Evolutionary conservation across 1,140 invertebrate genomes (phyloP).

Genomic region (Hycleus cichorii): DNA sequence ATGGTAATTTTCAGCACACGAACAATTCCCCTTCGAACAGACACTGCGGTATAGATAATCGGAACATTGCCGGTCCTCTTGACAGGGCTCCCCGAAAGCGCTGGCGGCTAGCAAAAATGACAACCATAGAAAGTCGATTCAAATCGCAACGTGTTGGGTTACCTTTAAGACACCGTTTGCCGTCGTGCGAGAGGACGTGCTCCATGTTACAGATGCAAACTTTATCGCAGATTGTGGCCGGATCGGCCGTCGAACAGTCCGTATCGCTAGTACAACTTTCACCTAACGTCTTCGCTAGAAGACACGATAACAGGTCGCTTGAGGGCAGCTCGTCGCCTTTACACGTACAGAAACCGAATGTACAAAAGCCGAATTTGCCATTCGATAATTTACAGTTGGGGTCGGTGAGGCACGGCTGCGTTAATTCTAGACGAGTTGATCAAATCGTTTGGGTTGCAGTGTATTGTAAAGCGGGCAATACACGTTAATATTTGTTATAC

Average conservation of each 20-base stretch:
- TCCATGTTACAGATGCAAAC: slow-evolving; percentile 18
- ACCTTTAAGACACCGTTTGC: slow-evolving; percentile 22
- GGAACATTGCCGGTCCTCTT: slow-evolving; percentile 24
- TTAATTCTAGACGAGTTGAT: slow-evolving; percentile 13
- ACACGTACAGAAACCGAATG: slow-evolving; percentile 15
- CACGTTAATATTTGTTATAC: background rate
- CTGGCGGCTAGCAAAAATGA: slow-evolving; percentile 21
- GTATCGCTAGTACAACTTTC: slow-evolving; percentile 17
- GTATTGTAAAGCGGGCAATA: too few relatives aligned
- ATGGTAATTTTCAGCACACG: slow-evolving; percentile 18
- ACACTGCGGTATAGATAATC: slow-evolving; percentile 18
- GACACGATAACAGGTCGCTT: slow-evolving; percentile 13
- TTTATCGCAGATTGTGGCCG: slow-evolving; percentile 17
- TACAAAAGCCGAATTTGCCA: slow-evolving; percentile 18
- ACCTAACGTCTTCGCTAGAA: slow-evolving; percentile 14
- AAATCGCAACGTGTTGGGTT: background rate
- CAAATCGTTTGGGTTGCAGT: background rate
- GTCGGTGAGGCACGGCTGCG: slow-evolving; percentile 17
- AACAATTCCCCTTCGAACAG: slow-evolving; percentile 18
- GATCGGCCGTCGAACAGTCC: slow-evolving; percentile 14
- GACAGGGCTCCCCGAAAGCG: slow-evolving; percentile 20
- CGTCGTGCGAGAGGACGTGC: slow-evolving; percentile 20
- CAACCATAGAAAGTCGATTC: background rate
- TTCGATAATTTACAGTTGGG: slow-evolving; percentile 21
- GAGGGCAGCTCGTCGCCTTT: slow-evolving; percentile 16